phyloP scores from a whole-genome alignment of 2,888 invertebrate genomes.

The Calameuta pallipes region DNA sequence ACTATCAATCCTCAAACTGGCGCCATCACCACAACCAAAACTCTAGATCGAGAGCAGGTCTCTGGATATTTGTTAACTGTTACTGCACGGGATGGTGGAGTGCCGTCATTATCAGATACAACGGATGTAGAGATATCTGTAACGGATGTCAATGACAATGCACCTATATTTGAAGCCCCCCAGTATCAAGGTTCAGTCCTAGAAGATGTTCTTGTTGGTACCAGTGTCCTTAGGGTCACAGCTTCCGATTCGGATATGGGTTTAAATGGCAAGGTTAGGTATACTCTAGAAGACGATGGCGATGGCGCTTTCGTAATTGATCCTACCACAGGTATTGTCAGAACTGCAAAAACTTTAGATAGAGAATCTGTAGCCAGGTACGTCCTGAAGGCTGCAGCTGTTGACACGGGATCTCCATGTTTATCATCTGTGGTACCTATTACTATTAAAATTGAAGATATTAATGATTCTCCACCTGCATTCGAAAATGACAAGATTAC shows the following conservation, averaged over 20 bases:
- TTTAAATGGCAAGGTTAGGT: constrained; percentile 84
- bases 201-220: constrained; percentile 89
- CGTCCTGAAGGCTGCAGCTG: constrained; percentile 86
- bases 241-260: constrained; percentile 89
- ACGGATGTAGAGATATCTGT: constrained; percentile 96
- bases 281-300: constrained; percentile 81
- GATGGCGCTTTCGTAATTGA: constrained; percentile 94
- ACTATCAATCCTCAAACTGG: constrained; percentile 93
- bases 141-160: constrained; percentile 96
- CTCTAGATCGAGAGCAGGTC: constrained; percentile 85
- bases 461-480: constrained; percentile 91
- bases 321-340: constrained; percentile 89
- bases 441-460: constrained; percentile 85
- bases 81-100: constrained; percentile 92
- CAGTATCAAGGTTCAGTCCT: constrained; percentile 85
- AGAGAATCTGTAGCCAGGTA: constrained; percentile 90
- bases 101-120: constrained; percentile 90
- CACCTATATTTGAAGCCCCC: constrained; percentile 86
- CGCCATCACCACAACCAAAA: constrained; percentile 87
- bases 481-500: constrained; percentile 90
- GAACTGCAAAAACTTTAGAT: constrained; percentile 90
- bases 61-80: constrained; percentile 88
- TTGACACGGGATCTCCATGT: constrained; percentile 88
- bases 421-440: constrained; percentile 78
- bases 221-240: constrained; percentile 81